Evolutionary conservation across 2,797 vertebrate species (phyloP), one percentile per base, ranked within the genome.

Genomic region (Remorina albescens): DNA sequence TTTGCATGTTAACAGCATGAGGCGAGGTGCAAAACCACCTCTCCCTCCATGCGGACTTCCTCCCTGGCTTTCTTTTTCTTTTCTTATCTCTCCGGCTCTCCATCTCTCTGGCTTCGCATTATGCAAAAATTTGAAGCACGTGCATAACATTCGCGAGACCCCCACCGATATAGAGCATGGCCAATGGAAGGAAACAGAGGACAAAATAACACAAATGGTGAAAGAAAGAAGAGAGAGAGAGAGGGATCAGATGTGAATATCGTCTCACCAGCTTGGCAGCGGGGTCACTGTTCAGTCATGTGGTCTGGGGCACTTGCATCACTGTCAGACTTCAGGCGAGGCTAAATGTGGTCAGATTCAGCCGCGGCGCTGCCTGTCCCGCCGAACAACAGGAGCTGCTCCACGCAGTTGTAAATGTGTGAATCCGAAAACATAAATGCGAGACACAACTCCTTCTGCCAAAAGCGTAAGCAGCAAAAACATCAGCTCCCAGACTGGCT

Each of bases 1-100:
- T 15, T 58, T 58, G 74, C 61, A 74, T 84, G 71, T 78, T 85
- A 84, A 82, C 77, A 68, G 69, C 63, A 68, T 34, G 62, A 79
- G 76, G 56, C 41, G 23, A 65, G 55, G 57, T 79, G 76, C 9
- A 60, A 78, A 82, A 71, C 42, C 63, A 54, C 30, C 69, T 62
- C 67, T 61, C 44, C 12, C 65, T 51, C 42, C 32, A 53, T 8
- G 2, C 1, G 6, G 2, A 12, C 36, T 23, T 15, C 41, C 41
- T 37, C 41, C 37, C 46, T 67, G 16, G 19, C 34, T 37, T 10
- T 69, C 6, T 51, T 15, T 47, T 0, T 39, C 19, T 42, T 21
- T 32, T 42, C 13, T 15, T 8, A 2, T 16, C 8, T 28, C 57
- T 34, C 23, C 42, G 8, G 5, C 21, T 39, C 12, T 44, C 58